Conservation (phyloP, 1,140 invertebrate genomes). For the Drosophila insularis region DNA sequence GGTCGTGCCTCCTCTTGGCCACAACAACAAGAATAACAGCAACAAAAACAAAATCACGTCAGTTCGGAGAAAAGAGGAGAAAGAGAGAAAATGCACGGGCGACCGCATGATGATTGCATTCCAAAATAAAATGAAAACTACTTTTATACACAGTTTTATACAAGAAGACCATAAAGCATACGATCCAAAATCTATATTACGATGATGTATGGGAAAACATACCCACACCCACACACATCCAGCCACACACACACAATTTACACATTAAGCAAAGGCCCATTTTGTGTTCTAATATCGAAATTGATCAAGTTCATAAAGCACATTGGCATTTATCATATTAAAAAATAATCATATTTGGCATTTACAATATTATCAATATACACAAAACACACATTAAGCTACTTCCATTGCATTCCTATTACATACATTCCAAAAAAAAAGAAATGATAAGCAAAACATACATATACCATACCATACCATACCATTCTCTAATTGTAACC, state of each 20-base stretch:
- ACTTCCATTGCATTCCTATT: slow-evolving; percentile 55
- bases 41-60: background rate
- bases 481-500: slow-evolving; percentile 71
- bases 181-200: background rate
- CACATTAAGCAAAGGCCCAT: slow-evolving; percentile 40
- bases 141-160: slow-evolving; percentile 51
- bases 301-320: slow-evolving; percentile 56
- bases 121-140: slow-evolving; percentile 32
- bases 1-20: slow-evolving; percentile 55
- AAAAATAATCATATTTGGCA: slow-evolving; percentile 52
- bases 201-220: background rate
- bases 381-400: background rate
- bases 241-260: slow-evolving; percentile 23
- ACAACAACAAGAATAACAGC: background rate
- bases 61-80: slow-evolving; percentile 6
- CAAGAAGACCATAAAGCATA: slow-evolving; percentile 33
- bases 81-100: slow-evolving; percentile 17
- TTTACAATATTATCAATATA: slow-evolving; percentile 33
- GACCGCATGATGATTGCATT: slow-evolving; percentile 5
- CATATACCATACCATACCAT: slow-evolving; percentile 46
- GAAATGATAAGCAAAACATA: slow-evolving; percentile 26
- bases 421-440: slow-evolving; percentile 23
- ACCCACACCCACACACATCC: background rate
- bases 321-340: slow-evolving; percentile 47
- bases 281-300: slow-evolving; percentile 65